phyloP scores from a whole-genome alignment of 1,140 invertebrate genomes.

The Macrobrachium rosenbergii region DNA sequence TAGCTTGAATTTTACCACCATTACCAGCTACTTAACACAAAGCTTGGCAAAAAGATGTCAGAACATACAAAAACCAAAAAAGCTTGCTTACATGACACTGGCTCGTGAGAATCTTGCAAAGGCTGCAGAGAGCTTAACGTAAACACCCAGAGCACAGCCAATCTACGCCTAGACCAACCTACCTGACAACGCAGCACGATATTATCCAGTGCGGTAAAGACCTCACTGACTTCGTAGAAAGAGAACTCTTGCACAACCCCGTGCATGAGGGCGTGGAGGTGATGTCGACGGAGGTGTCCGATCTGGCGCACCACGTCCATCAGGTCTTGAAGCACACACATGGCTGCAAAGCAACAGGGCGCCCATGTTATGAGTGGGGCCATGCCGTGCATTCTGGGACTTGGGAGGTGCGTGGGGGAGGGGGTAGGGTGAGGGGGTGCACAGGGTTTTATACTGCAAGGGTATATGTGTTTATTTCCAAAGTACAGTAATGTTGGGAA shows the following conservation, averaged over 20 bases:
- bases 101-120: too few species aligned
- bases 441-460: not conserved
- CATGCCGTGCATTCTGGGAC: not conserved
- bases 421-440: not conserved
- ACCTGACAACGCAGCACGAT: slow-evolving; percentile 33
- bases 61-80: too few species aligned
- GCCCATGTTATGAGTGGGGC: slow-evolving; percentile 21
- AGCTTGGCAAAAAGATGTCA: too few species aligned
- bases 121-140: not conserved
- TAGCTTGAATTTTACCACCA: too few species aligned
- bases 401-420: not conserved
- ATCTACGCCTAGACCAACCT: not conserved
- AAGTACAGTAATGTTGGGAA: not conserved
- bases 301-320: slow-evolving; percentile 26
- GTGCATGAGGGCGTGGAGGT: slow-evolving; percentile 32
- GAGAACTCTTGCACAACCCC: slow-evolving; percentile 2
- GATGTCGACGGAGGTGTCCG: slow-evolving; percentile 17
- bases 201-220: slow-evolving; percentile 5
- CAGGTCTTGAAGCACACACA: not conserved
- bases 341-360: slow-evolving; percentile 16
- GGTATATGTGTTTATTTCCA: not conserved
- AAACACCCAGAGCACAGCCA: slow-evolving; percentile 3
- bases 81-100: too few species aligned
- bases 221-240: slow-evolving; percentile 17
- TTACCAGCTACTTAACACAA: too few species aligned